Evolutionary conservation across 2,113 vertebrate species (phyloP), one percentile per base, ranked within the genome.

Genomic region (Ondatra zibethicus): DNA sequence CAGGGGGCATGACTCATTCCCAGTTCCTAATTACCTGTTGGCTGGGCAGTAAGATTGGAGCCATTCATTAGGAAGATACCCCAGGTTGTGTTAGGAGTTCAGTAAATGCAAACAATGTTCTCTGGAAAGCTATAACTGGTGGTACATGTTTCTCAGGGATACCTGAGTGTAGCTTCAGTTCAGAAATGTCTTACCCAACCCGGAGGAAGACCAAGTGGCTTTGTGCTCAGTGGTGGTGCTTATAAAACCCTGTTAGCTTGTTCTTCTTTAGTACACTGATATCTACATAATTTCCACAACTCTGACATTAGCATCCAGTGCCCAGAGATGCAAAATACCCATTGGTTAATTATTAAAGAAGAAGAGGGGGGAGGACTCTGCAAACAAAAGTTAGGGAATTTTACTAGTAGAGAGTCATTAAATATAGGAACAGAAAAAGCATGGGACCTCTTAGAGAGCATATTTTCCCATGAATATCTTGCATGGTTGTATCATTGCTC

Each of bases 21-120:
- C 1, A 93, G 25, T 70, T 65, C 11, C 29, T 96, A 92, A 72
- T 72, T 45, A 89, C 65, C 42, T 88, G 16, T 81, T 86, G 96
- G 14, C 10, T 78, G 70, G 25, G 29, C 19, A 50, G 50, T 42
- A 88, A 31, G 14, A 90, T 91, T 63, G 31, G 8, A 91, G 27
- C 5, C 80, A 4, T 77, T 47, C 10, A 91, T 80, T 27, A 68
- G 65, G 13, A 91, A 58, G 42, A 86, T 50, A 75, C 39, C 77
- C 58, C 66, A 3, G 47, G 9, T 75, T 84, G 6, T 72, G 17
- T 89, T 94, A 65, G 68, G 47, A 92, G 33, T 70, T 11, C 4
- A 84, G 10, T 70, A 78, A 95, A 92, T 5, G 7, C 47, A 96
- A 21, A 63, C 16, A 68, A 14, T 75, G 72, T 87, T 87, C 39